Percentiles rank a stretch among this genome's conserved stretches.
phyloP scores from a whole-genome alignment of 2,797 vertebrate genomes.

The Rhinogobio ventralis region DNA sequence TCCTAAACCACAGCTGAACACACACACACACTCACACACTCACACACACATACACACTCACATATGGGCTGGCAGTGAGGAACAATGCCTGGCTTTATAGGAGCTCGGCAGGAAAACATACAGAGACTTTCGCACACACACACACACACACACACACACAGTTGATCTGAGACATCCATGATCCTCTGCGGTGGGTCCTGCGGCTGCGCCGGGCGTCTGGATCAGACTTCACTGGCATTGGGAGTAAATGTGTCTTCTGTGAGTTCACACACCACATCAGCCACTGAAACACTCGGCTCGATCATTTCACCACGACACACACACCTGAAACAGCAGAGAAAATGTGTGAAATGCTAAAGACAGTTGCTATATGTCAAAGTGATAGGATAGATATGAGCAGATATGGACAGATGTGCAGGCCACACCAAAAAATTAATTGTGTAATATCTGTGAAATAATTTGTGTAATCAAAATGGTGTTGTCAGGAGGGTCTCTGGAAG shows the following conservation, averaged over 20 bases:
- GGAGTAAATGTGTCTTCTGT: neutral
- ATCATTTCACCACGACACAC: neutral
- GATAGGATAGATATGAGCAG: too few relatives aligned
- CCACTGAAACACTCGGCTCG: neutral
- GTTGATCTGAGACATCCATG: slow-evolving; percentile 11
- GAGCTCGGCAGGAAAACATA: slow-evolving; percentile 3
- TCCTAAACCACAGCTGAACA: slow-evolving; percentile 32
- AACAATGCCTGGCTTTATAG: slow-evolving; percentile 35
- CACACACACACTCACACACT: neutral
- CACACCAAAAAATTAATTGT: neutral
- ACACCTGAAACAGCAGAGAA: slow-evolving; percentile 19
- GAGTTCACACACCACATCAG: neutral
- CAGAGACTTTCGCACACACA: neutral
- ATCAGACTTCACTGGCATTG: neutral
- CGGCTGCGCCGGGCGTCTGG: neutral
- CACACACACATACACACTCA: neutral
- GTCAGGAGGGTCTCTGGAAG: too few relatives aligned
- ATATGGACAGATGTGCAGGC: too few relatives aligned
- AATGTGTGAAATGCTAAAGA: too few relatives aligned
- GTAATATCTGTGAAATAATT: neutral
- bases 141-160: neutral
- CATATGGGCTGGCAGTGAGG: slow-evolving; percentile 14
- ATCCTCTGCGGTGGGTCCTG: neutral
- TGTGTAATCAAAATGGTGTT: too few relatives aligned
- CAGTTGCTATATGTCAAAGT: neutral